These are phyloP conservation scores for Fragum sueziense DNA, from an alignment of 2,888 invertebrate species.

Conservation along the genomic window DNA sequence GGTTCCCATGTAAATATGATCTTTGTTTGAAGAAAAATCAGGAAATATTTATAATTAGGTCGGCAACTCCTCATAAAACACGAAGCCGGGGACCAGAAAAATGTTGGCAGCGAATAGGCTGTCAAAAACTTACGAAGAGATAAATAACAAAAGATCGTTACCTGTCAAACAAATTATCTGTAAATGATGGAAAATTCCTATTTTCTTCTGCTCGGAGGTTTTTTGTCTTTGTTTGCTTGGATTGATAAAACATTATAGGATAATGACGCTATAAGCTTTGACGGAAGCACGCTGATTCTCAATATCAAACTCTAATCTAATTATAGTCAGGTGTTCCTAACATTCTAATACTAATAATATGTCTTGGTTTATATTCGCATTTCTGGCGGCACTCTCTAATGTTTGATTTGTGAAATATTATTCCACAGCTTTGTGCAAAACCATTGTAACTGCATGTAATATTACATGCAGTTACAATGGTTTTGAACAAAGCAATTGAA, in stretches of 20 bases:
- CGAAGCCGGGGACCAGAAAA: not conserved
- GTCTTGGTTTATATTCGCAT: too few species aligned
- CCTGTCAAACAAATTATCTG: slow-evolving; percentile 59
- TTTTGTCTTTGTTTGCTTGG: slow-evolving; percentile 9
- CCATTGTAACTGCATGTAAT: too few species aligned
- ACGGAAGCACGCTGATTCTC: slow-evolving; percentile 13
- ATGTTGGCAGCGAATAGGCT: slow-evolving; percentile 15
- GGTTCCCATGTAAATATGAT: slow-evolving; percentile 59
- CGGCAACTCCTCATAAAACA: slow-evolving; percentile 35
- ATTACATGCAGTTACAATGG: too few species aligned
- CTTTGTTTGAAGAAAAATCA: slow-evolving; percentile 53
- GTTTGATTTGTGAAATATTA: too few species aligned
- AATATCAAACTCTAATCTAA: slow-evolving; percentile 22
- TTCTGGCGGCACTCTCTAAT: too few species aligned
- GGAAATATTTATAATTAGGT: slow-evolving; percentile 34
- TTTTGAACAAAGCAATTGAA: too few species aligned
- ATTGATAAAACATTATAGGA: not conserved
- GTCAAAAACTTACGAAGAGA: slow-evolving; percentile 44
- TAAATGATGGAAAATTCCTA: slow-evolving; percentile 34
- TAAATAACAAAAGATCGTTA: slow-evolving; percentile 58
- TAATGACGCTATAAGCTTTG: slow-evolving; percentile 14
- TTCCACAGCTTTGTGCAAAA: too few species aligned
- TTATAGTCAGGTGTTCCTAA: slow-evolving; percentile 16
- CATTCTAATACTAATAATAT: not conserved
- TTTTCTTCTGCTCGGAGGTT: not conserved